Evolutionary conservation across 2,888 invertebrate species (phyloP), one percentile per base, ranked within the genome.

Genomic region (Neoitamus cyanurus): DNA sequence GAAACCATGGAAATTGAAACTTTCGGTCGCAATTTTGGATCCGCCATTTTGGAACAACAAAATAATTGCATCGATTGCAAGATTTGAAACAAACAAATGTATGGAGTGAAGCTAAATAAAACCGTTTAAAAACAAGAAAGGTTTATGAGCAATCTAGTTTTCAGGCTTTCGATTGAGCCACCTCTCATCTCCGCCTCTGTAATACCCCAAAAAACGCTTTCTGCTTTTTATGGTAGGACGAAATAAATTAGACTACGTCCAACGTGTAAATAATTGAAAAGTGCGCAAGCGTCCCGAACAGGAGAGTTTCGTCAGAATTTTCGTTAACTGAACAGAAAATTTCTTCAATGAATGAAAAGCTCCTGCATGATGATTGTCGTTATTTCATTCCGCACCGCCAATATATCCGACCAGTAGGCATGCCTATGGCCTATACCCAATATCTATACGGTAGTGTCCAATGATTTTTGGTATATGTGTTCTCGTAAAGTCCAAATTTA

Each of bases 241-340:
- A 58, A 20, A 20, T 20, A 58, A 20, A 58, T 58, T 20, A 58
- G 34, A 36, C 36, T 25, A 73, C 20, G 20, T 7, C 3, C 73
- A 73, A 37, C 34, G 36, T 77, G 46, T 77, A 77, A 77, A 77
- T 77, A 46, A 46, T 77, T 77, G n/a, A 77, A 77, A 77, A 46
- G 7, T 46, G 30, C 77, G 77, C 77, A 77, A 13, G 77, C 77
- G 77, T 28, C 3, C 20, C 1, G 0, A 42, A 46, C 5, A 70
- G 31, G 3, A 58, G 20, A 9, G 31, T 30, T 70, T 70, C 70
- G 70, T 70, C n/a, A 1, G n/a, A 46, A 28, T 77, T 34, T 73
- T 46, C 77, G 77, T 46, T 46, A 28, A 30, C 28, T 30, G 77
- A 42, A 77, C 6, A 25, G n/a, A 30, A 70, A n/a, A 42, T 42